Evolutionary conservation across 2,113 vertebrate genomes (phyloP).

Genomic region (Ptychochromis oligacanthus): DNA sequence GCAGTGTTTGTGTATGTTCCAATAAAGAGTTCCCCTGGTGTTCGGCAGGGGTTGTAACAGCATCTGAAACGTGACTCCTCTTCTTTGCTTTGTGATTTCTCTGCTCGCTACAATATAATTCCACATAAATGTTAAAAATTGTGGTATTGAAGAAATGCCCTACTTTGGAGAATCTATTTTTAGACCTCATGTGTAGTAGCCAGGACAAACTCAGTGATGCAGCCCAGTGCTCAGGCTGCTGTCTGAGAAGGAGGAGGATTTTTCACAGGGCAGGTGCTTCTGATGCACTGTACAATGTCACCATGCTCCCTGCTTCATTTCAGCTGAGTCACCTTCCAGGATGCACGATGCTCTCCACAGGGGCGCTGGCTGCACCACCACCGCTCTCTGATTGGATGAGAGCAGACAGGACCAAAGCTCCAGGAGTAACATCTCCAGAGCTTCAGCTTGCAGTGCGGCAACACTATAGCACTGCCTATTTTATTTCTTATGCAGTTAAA

Average conservation of each 20-base stretch:
- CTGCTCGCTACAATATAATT: neutral
- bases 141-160: neutral
- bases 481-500: neutral
- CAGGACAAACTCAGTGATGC: neutral
- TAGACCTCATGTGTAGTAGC: neutral
- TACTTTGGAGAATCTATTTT: constrained; percentile 22
- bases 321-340: constrained; percentile 66
- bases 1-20: too few relatives aligned
- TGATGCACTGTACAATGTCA: constrained; percentile 5
- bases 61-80: too few relatives aligned
- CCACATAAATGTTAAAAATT: too few relatives aligned
- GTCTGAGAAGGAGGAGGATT: neutral
- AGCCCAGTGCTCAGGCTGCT: neutral
- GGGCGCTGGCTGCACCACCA: constrained; percentile 49
- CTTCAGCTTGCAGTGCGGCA: neutral
- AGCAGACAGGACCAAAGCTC: constrained; percentile 15
- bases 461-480: neutral
- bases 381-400: constrained; percentile 52
- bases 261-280: constrained; percentile 25
- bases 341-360: constrained; percentile 41
- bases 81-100: too few relatives aligned
- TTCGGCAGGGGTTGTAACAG: too few relatives aligned
- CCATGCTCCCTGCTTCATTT: constrained; percentile 22
- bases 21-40: too few relatives aligned
- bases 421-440: neutral